These are phyloP conservation scores for Eucera pruinosa DNA, from an alignment of 2,888 invertebrate species.

Conservation along the genomic window DNA sequence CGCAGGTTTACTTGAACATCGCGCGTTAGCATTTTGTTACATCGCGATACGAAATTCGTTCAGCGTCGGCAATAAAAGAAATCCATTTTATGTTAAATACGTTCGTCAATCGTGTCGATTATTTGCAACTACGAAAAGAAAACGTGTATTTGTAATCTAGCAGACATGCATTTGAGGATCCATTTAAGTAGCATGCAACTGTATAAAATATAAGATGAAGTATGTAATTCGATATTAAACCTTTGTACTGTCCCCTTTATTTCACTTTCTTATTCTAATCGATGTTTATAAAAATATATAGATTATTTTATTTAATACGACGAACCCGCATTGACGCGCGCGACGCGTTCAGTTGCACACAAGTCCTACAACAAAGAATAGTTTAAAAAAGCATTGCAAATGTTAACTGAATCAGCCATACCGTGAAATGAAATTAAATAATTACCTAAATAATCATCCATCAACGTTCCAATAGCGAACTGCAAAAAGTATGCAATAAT, in stretches of 20 bases:
- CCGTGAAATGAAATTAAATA: constrained; percentile 78
- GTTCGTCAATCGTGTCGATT: not conserved
- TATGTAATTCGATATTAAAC: not conserved
- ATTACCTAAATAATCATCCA: constrained; percentile 98
- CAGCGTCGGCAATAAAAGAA: not conserved
- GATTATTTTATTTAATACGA: constrained; percentile 9
- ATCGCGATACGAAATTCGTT: constrained; percentile 10
- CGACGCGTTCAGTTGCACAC: constrained; percentile 73
- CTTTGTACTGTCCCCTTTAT: not conserved
- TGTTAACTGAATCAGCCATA: not conserved
- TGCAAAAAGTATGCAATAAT: constrained; percentile 85
- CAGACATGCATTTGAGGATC: not conserved
- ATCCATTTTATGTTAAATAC: not conserved
- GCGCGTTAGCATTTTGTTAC: not conserved
- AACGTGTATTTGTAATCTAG: too few species aligned
- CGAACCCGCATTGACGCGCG: not conserved
- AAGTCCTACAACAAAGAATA: constrained; percentile 68
- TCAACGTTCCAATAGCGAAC: constrained; percentile 99
- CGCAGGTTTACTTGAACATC: not conserved
- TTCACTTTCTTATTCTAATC: not conserved
- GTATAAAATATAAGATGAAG: not conserved
- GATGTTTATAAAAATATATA: constrained; percentile 1
- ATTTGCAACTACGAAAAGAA: not conserved
- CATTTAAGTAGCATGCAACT: not conserved
- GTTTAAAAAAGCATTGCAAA: constrained; percentile 22